Evolutionary conservation across 1,140 invertebrate genomes (phyloP).

Genomic region (Leguminivora glycinivorella): DNA sequence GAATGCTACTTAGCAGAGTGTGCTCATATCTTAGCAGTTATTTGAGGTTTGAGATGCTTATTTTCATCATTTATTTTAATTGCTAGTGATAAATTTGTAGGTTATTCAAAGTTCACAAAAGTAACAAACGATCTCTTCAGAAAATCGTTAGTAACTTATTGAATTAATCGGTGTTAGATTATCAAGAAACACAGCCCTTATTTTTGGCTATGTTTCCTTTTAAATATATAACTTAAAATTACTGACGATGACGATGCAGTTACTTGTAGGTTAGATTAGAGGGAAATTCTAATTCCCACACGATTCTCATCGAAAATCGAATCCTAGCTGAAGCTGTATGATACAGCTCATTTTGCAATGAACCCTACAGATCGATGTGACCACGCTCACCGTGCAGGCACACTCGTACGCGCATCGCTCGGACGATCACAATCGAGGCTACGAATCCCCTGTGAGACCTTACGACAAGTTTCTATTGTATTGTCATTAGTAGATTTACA

Average conservation of each 20-base stretch:
- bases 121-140: too few relatives aligned
- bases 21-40: too few relatives aligned
- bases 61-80: neutral
- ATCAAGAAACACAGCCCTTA: too few relatives aligned
- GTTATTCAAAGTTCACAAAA: too few relatives aligned
- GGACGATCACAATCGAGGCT: slow-evolving; percentile 7
- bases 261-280: too few relatives aligned
- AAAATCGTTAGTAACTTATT: too few relatives aligned
- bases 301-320: neutral
- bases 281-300: neutral
- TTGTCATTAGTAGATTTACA: neutral
- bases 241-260: too few relatives aligned
- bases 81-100: neutral
- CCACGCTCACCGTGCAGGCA: slow-evolving; percentile 20
- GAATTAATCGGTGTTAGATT: too few relatives aligned
- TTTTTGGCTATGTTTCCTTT: too few relatives aligned
- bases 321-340: neutral
- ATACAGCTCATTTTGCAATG: slow-evolving; percentile 7
- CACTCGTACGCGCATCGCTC: slow-evolving; percentile 20
- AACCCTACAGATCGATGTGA: slow-evolving; percentile 19
- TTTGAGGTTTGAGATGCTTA: neutral
- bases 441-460: slow-evolving; percentile 14
- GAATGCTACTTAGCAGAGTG: neutral
- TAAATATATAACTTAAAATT: too few relatives aligned
- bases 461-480: neutral